A percentile compares a stretch with the other conserved stretches of the same genome.
These are phyloP conservation scores for Drymodes brunneopygia DNA, from an alignment of 2,113 vertebrate species.

Conservation along the genomic window DNA sequence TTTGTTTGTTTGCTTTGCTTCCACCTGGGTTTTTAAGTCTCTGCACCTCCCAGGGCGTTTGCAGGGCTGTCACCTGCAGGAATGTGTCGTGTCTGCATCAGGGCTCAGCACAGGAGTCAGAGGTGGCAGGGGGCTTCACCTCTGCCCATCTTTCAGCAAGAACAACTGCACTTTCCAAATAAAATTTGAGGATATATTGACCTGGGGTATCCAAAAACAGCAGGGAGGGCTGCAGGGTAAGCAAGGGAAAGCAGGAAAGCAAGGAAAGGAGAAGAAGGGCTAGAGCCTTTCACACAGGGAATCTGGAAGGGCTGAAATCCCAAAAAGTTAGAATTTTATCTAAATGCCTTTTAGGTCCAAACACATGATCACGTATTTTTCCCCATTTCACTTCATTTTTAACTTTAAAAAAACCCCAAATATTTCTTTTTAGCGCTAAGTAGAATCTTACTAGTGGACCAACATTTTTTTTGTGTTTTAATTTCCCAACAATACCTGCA, in stretches of 20 bases:
- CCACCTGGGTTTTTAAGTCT: background rate
- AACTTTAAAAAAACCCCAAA: background rate
- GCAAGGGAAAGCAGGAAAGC: background rate
- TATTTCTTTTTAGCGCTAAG: background rate
- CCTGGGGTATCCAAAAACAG: background rate
- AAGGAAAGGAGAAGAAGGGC: background rate
- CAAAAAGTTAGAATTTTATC: background rate
- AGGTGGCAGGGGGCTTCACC: background rate
- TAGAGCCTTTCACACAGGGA: background rate
- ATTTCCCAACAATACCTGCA: background rate
- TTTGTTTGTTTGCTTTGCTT: conserved; percentile 48
- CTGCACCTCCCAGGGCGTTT: background rate
- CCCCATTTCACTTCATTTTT: background rate
- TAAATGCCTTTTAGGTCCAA: background rate
- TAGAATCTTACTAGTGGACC: background rate
- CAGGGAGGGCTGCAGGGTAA: background rate
- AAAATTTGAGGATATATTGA: background rate
- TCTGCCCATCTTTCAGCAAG: background rate
- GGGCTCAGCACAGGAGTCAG: background rate
- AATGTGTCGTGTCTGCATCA: background rate
- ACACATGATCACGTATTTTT: background rate
- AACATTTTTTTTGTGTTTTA: background rate
- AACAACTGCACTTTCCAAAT: background rate
- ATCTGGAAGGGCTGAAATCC: background rate
- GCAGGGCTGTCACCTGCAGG: background rate